These are phyloP conservation scores for Patagioenas fasciata DNA, from an alignment of 2,113 vertebrate species.

Conservation along the genomic window DNA sequence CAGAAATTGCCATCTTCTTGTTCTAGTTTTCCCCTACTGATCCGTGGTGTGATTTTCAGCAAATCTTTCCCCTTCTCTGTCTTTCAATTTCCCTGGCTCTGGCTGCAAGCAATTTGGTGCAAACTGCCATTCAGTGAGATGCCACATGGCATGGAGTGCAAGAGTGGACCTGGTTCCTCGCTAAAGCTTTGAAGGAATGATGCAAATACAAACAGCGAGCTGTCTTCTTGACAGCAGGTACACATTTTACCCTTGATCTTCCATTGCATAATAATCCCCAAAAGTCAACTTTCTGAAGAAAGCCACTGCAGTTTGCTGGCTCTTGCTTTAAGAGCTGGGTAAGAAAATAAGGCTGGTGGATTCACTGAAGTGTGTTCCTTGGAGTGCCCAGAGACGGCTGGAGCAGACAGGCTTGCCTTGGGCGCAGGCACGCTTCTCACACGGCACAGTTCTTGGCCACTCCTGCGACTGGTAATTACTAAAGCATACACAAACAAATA, in stretches of 20 bases:
- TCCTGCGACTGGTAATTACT: background rate
- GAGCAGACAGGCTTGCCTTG: background rate
- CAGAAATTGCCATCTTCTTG: background rate
- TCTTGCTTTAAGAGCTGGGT: background rate
- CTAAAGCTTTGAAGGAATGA: background rate
- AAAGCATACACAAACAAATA: conserved; percentile 18
- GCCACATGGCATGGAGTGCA: background rate
- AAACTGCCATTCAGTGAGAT: background rate
- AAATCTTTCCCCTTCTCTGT: background rate
- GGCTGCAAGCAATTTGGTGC: background rate
- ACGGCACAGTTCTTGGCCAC: background rate
- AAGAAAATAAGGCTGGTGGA: background rate
- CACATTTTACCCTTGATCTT: background rate
- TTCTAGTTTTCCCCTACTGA: background rate
- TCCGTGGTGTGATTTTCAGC: background rate
- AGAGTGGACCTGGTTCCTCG: background rate
- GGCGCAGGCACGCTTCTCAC: background rate
- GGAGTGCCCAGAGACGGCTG: background rate
- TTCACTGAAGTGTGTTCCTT: background rate
- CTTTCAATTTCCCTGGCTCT: background rate
- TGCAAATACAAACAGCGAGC: background rate
- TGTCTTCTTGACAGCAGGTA: background rate
- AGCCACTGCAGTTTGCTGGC: background rate
- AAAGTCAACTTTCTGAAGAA: background rate
- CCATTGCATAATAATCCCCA: background rate